Percentiles rank a stretch among this genome's conserved stretches.
phyloP scores from a whole-genome alignment of 2,113 vertebrate genomes.

The Callochromis pleurospilus region DNA sequence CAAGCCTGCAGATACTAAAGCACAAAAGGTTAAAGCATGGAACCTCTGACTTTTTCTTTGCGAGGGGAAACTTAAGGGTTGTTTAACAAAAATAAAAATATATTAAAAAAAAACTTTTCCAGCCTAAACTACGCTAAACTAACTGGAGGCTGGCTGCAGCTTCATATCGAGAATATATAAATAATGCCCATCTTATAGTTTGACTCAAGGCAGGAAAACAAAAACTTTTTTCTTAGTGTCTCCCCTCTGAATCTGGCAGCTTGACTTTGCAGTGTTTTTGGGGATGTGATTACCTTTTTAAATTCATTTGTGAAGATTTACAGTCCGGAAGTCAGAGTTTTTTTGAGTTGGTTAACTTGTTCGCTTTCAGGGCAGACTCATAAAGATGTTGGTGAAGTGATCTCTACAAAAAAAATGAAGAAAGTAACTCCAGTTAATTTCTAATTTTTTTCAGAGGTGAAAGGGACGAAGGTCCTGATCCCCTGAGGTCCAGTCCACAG shows the following conservation, averaged over 20 bases:
- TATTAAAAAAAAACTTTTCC: rapidly evolving
- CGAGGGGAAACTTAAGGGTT: background rate
- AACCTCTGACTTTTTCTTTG: background rate
- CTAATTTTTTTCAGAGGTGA: background rate
- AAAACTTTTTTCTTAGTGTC: background rate
- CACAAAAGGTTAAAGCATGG: background rate
- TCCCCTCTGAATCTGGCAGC: background rate
- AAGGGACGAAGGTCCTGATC: background rate
- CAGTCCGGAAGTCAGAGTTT: background rate
- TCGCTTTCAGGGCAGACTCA: background rate
- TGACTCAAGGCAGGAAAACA: background rate
- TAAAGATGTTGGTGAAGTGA: background rate
- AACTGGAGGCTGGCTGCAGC: background rate
- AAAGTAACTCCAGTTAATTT: background rate
- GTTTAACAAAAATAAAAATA: background rate
- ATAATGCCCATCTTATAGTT: background rate
- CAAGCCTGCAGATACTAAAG: background rate
- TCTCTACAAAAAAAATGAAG: background rate
- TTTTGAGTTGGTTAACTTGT: background rate
- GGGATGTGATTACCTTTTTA: background rate
- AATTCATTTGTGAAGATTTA: background rate
- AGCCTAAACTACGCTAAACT: background rate
- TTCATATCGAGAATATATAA: background rate
- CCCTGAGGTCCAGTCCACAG: background rate
- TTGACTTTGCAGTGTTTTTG: background rate